Evolutionary conservation across 2,888 invertebrate species (phyloP), one percentile per base, ranked within the genome.

Genomic region (Thera obeliscata): DNA sequence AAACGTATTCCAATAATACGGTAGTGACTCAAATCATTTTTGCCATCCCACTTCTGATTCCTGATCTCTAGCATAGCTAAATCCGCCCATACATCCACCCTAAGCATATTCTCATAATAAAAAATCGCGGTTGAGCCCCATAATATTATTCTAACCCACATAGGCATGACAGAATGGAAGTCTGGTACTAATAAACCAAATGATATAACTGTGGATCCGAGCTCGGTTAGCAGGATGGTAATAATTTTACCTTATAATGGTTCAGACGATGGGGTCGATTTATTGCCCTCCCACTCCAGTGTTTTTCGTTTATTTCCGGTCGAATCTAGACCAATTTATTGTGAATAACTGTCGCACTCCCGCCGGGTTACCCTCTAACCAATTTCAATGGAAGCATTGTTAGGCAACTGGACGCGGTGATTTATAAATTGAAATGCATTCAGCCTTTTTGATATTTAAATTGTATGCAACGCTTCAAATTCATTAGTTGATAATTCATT

Each of bases 261-360:
- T 77, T 74, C 79, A 79, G 77, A 81, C 76, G 81, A 81, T 78
- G 77, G 84, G 85, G 84, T 82, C 84, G 78, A 80, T 80, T 83
- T 81, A 81, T 78, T 80, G 81, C 78, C 81, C 83, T 79, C 85
- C 85, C 87, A 88, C 87, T 81, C 76, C 69, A 74, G 72, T 80
- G 80, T 67, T 87, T 87, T 87, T 85, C 78, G 83, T 84, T 84
- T 84, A 84, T 87, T 83, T 88, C 87, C 87, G 87, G 86, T 74
- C 80, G 79, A 80, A 83, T 86, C 80, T 81, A 84, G 81, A 82
- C 70, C 85, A 85, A 85, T 87, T 87, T 85, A 82, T 76, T 76
- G 76, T 81, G 76, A 78, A 80, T 82, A 80, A 81, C 78, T 78
- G 79, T 76, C 78, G 77, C 76, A 78, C 78, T 79, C 76, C 78